These are phyloP conservation scores for Strix aluco DNA, from an alignment of 2,113 vertebrate species.

Conservation along the genomic window DNA sequence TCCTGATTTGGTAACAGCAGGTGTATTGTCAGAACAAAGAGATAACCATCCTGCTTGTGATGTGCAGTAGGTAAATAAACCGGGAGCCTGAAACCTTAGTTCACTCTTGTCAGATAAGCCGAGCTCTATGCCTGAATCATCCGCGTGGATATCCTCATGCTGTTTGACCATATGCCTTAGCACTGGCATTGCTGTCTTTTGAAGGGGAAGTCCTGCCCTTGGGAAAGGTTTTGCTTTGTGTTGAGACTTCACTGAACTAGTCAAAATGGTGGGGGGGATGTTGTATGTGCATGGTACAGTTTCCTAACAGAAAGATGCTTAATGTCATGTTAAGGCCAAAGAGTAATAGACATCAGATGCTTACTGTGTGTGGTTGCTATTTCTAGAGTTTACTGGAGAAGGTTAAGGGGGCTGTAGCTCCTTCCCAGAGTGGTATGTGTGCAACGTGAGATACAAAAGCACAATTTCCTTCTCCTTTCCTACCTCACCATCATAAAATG, in stretches of 20 bases:
- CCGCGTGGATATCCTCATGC: not conserved
- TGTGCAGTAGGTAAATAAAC: not conserved
- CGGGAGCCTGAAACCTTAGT: not conserved
- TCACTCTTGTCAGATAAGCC: not conserved
- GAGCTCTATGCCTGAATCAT: not conserved
- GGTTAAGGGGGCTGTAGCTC: not conserved
- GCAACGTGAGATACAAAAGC: not conserved
- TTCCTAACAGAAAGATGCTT: not conserved
- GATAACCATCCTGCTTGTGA: not conserved
- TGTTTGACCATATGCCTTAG: conserved; percentile 38
- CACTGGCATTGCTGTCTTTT: not conserved
- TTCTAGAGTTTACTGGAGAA: not conserved
- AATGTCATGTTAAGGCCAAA: not conserved
- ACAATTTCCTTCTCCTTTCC: not conserved
- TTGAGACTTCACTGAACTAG: not conserved
- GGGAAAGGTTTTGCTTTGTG: not conserved
- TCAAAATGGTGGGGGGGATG: not conserved
- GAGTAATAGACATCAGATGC: not conserved
- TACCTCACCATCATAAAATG: not conserved
- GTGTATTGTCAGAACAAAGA: not conserved
- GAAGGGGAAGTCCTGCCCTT: not conserved
- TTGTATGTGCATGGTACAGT: not conserved
- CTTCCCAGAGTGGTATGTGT: not conserved
- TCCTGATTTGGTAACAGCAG: not conserved
- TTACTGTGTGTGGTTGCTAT: not conserved